phyloP scores from a whole-genome alignment of 2,888 invertebrate species.

The Tenthredo amoena region DNA sequence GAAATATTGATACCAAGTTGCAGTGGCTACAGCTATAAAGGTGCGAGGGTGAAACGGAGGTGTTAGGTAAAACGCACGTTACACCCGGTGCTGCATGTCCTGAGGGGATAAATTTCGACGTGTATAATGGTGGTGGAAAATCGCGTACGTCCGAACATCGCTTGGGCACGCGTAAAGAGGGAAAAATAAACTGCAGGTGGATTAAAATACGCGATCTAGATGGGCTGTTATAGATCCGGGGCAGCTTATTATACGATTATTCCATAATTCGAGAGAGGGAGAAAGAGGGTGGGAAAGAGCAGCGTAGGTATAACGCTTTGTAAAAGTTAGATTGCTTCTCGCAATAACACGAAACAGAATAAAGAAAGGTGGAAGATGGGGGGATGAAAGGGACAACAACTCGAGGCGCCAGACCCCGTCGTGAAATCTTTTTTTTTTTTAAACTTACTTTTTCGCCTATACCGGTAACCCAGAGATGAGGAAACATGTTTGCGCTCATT shows the following conservation, averaged over 20 bases:
- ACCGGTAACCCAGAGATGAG: background rate
- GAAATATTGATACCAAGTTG: background rate
- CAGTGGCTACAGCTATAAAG: background rate
- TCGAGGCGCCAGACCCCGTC: background rate
- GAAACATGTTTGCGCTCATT: slow-evolving; percentile 1
- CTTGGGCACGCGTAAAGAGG: background rate
- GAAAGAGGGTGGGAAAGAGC: slow-evolving; percentile 19
- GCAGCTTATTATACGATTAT: slow-evolving; percentile 29
- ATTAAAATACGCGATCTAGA: background rate
- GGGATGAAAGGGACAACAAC: slow-evolving; percentile 54
- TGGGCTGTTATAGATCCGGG: background rate
- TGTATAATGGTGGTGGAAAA: background rate
- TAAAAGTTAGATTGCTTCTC: slow-evolving; percentile 72
- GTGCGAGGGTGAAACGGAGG: background rate
- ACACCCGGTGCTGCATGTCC: background rate
- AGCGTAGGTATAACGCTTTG: slow-evolving; percentile 4
- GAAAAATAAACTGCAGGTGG: background rate
- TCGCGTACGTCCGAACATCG: background rate
- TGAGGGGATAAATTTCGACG: background rate
- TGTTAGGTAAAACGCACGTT: background rate
- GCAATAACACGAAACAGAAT: slow-evolving; percentile 67
- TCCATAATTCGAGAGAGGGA: slow-evolving; percentile 17
- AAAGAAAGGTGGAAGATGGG: slow-evolving; percentile 40
- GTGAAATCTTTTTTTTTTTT: background rate
- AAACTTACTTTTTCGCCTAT: background rate